Conservation (phyloP, 2,113 vertebrate genomes). For the Crotophaga sulcirostris region DNA sequence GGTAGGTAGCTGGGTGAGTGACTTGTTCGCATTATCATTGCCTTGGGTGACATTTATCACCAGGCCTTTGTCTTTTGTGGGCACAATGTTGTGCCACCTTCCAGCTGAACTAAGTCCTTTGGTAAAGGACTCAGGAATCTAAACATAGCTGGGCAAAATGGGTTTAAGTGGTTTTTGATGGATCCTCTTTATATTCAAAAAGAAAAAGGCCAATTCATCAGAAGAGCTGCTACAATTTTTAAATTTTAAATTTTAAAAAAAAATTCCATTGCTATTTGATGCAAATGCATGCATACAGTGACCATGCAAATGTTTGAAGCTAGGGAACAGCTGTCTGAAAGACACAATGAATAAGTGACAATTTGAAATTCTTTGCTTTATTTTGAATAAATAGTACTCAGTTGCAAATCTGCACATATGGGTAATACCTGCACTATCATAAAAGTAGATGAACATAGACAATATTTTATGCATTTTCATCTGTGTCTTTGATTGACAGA, state of each 20-base stretch:
- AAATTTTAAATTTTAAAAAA: not conserved
- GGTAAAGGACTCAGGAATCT: not conserved
- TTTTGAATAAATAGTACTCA: not conserved
- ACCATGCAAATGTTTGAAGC: not conserved
- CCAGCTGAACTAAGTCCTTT: not conserved
- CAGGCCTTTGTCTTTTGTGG: not conserved
- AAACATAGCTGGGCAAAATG: not conserved
- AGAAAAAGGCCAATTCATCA: not conserved
- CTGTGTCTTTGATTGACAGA: not conserved
- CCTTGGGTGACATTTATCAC: not conserved
- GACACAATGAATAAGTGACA: not conserved
- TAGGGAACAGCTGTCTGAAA: not conserved
- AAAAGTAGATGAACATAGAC: not conserved
- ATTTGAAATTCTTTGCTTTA: not conserved
- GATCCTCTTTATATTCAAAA: not conserved
- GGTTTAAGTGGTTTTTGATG: not conserved
- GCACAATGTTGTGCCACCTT: not conserved
- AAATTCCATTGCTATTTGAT: not conserved
- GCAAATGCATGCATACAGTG: not conserved
- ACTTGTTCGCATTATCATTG: not conserved
- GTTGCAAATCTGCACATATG: not conserved
- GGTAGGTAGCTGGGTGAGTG: not conserved
- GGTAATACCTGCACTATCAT: not conserved
- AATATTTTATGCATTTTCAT: not conserved
- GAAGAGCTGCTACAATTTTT: not conserved